A percentile compares a stretch with the other conserved stretches of the same genome.
Conservation (phyloP, 2,797 vertebrate genomes). For the Cyclura pinguis region DNA sequence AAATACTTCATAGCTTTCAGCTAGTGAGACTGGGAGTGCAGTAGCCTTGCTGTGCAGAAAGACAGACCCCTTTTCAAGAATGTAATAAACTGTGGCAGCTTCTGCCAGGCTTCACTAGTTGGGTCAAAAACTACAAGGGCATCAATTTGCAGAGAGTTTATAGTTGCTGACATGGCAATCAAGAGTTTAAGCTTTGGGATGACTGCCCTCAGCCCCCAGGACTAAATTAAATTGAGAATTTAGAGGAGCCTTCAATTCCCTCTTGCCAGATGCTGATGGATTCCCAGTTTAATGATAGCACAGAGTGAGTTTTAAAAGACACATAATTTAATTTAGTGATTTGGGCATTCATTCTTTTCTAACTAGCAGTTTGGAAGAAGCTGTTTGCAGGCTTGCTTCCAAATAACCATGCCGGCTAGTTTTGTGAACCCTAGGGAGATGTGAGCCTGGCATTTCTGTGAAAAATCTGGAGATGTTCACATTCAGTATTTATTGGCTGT, state of each 20-base stretch:
- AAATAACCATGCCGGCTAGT: not conserved
- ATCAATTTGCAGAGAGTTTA: slow-evolving; percentile 67
- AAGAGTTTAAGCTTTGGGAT: slow-evolving; percentile 56
- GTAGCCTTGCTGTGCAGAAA: slow-evolving; percentile 29
- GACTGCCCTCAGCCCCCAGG: slow-evolving; percentile 40
- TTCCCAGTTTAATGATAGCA: slow-evolving; percentile 19
- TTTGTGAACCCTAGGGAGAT: slow-evolving; percentile 6
- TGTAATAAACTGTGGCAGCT: slow-evolving; percentile 74
- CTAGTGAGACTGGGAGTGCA: slow-evolving; percentile 22
- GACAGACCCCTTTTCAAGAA: slow-evolving; percentile 38
- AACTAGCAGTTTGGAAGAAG: slow-evolving; percentile 25
- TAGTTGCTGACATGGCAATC: slow-evolving; percentile 71
- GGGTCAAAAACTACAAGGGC: slow-evolving; percentile 61
- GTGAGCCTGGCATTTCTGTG: not conserved
- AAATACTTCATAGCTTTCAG: slow-evolving; percentile 26
- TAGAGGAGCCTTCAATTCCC: slow-evolving; percentile 31
- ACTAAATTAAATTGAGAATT: slow-evolving; percentile 52
- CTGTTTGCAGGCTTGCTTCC: slow-evolving; percentile 21
- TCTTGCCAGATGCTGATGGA: slow-evolving; percentile 32
- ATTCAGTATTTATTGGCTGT: slow-evolving; percentile 2
- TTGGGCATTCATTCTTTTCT: slow-evolving; percentile 26
- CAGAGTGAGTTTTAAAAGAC: slow-evolving; percentile 19
- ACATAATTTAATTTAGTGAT: not conserved
- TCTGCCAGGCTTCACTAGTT: slow-evolving; percentile 56
- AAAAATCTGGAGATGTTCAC: slow-evolving; percentile 18